Evolutionary conservation across 2,888 invertebrate species (phyloP).

Genomic region (Falcaria lacertinaria): DNA sequence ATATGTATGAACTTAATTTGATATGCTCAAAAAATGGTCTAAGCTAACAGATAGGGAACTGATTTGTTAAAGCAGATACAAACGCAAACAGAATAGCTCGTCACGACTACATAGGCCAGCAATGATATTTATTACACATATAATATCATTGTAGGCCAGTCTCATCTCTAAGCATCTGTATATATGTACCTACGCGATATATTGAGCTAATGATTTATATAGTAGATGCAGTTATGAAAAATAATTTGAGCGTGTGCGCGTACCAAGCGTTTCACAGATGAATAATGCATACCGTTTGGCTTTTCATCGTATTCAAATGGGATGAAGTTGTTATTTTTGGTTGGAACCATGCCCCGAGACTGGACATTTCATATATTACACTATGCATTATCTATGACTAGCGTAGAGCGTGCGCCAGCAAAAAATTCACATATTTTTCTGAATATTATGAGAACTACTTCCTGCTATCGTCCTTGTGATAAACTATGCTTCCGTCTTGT

Average conservation of each 20-base stretch:
- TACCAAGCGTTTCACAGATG: constrained; percentile 39
- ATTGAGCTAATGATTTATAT: neutral
- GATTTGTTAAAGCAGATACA: too few relatives aligned
- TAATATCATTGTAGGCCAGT: too few relatives aligned
- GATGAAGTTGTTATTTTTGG: constrained; percentile 62
- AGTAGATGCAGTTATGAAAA: constrained; percentile 31
- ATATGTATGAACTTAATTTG: too few relatives aligned
- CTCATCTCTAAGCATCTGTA: too few relatives aligned
- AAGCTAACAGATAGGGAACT: too few relatives aligned
- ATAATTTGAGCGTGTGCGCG: constrained; percentile 41
- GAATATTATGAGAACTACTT: neutral
- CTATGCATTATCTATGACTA: constrained; percentile 21
- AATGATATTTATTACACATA: too few relatives aligned
- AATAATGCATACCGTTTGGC: constrained; percentile 66
- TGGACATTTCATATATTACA: constrained; percentile 46
- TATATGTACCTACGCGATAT: neutral
- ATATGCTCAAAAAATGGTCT: too few relatives aligned
- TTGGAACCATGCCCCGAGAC: constrained; percentile 61
- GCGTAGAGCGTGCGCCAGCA: constrained; percentile 12
- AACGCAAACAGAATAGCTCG: too few relatives aligned
- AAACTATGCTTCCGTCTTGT: neutral
- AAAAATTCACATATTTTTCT: neutral
- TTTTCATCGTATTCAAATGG: constrained; percentile 67
- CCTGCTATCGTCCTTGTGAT: neutral
- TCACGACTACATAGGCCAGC: too few relatives aligned